These are phyloP conservation scores for Oreohelix idahoensis DNA, from an alignment of 1,140 invertebrate species.

Conservation along the genomic window DNA sequence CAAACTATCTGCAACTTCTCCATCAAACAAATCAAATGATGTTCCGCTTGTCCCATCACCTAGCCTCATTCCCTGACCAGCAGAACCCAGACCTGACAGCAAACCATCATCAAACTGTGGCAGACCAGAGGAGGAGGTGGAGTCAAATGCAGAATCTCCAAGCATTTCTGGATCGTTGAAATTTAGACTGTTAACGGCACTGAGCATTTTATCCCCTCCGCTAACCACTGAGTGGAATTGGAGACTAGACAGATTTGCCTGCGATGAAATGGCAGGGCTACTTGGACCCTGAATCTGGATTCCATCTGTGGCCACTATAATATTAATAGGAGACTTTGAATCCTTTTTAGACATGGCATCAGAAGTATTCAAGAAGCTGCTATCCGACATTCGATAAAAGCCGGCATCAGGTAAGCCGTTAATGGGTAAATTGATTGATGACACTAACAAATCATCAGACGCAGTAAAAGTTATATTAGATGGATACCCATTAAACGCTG, in stretches of 20 bases:
- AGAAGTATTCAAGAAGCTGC: slow-evolving; percentile 5
- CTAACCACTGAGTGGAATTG: slow-evolving; percentile 58
- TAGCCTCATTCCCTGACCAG: slow-evolving; percentile 52
- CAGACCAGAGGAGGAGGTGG: slow-evolving; percentile 53
- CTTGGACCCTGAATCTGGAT: slow-evolving; percentile 59
- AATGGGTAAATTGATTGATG: slow-evolving; percentile 18
- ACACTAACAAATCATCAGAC: slow-evolving; percentile 29
- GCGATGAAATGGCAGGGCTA: slow-evolving; percentile 63
- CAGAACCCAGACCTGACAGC: slow-evolving; percentile 60
- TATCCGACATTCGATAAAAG: slow-evolving; percentile 31
- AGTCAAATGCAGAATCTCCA: slow-evolving; percentile 71
- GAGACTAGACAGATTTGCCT: slow-evolving; percentile 51
- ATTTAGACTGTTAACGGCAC: slow-evolving; percentile 66
- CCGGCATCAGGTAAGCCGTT: slow-evolving; percentile 29
- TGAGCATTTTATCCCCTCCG: slow-evolving; percentile 72
- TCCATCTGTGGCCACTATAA: slow-evolving; percentile 54
- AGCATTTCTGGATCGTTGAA: slow-evolving; percentile 72
- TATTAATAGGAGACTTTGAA: slow-evolving; percentile 58
- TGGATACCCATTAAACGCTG: slow-evolving; percentile 26
- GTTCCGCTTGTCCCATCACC: slow-evolving; percentile 56
- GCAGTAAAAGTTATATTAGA: slow-evolving; percentile 26
- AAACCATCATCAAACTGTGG: slow-evolving; percentile 70
- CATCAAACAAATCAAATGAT: slow-evolving; percentile 81
- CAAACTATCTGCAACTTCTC: slow-evolving; percentile 77
- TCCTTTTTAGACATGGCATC: slow-evolving; percentile 26